Base-by-base conservation (phyloP, 2,113 vertebrate genomes). In the Gallinago media region DNA sequence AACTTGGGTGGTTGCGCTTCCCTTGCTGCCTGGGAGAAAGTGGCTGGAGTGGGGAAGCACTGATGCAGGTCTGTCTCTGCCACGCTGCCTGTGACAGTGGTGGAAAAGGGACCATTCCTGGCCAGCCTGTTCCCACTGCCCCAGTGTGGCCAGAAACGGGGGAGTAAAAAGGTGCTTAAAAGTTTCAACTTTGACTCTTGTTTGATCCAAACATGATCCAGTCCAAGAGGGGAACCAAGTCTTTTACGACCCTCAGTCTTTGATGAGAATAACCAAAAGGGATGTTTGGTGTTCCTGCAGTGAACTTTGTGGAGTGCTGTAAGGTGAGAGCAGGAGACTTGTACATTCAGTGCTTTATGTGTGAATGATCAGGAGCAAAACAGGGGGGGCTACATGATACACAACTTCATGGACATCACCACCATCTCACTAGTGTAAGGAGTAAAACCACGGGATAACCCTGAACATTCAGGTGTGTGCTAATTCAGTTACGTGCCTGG, bases 51-150 rank as follows among this genome's bases (percentile, higher is more conserved):
- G 20, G 29, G 17, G 23, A 56, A 80, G 29, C 0, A 0, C 32
- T 34, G 13, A 31, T 23, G 14, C 3, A 7, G 25, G 5, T 31
- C 32, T 31, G 32, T 40, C 68, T 50, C 52, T 32, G 4, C 6
- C 0, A 0, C 1, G 0, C 11, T 46, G 15, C 9, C 16, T 8
- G 5, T n/a, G 46, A 26, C 0, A 1, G 16, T 3, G 3, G 25
- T 18, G 21, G 47, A 32, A 68, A 75, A 20, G 9, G 34, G 52
- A 16, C 3, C 0, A 1, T 4, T 54, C 27, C 66, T 34, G 31
- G 21, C 22, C 81, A 93, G 16, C 27, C 56, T 46, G 16, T 4
- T 88, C 21, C 70, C 6, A 2, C 38, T 49, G 49, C 46, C 20
- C 71, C 36, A 7, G 34, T 6, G 18, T 54, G 25, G n/a, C 13